Percentiles rank a stretch among this genome's conserved stretches.
These are phyloP conservation scores for Leucophenga montana DNA, from an alignment of 2,888 invertebrate genomes.

Conservation along the genomic window DNA sequence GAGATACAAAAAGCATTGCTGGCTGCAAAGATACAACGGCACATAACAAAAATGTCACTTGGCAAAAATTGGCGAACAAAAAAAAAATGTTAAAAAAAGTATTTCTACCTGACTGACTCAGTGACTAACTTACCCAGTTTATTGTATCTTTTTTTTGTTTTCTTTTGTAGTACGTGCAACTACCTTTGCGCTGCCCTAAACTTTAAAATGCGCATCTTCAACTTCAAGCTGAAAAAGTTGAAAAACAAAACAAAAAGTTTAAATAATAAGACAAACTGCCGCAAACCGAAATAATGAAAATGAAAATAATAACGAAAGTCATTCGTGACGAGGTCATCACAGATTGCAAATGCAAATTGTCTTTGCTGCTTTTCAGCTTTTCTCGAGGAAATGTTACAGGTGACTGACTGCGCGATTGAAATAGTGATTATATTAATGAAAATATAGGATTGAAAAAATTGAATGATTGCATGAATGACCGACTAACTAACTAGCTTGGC, in stretches of 20 bases:
- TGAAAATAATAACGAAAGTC: conserved; percentile 64
- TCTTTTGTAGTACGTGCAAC: conserved; percentile 25
- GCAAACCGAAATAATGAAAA: conserved; percentile 36
- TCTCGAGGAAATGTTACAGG: conserved; percentile 18
- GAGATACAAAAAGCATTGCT: conserved; percentile 20
- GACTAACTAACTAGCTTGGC: conserved; percentile 21
- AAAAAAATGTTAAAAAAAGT: conserved; percentile 38
- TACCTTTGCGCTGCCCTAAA: conserved; percentile 32
- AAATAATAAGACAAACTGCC: neutral
- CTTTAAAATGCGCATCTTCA: conserved; percentile 34
- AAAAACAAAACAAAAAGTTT: neutral
- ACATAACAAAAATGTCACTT: conserved; percentile 32
- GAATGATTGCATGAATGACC: neutral
- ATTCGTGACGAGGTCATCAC: conserved; percentile 70
- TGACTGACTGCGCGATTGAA: conserved; percentile 1
- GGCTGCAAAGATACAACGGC: conserved; percentile 10
- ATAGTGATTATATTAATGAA: too few species aligned
- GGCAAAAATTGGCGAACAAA: conserved; percentile 41
- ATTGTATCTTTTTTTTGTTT: neutral
- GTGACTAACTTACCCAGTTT: conserved; percentile 20
- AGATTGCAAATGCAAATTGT: conserved; percentile 59
- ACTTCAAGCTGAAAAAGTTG: neutral
- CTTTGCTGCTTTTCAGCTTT: conserved; percentile 22
- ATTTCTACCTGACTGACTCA: conserved; percentile 30
- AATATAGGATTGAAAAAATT: too few species aligned